Percentiles rank a stretch among this genome's conserved stretches.
Evolutionary conservation across 2,113 vertebrate genomes (phyloP).

Genomic region (Nannospalax galili): DNA sequence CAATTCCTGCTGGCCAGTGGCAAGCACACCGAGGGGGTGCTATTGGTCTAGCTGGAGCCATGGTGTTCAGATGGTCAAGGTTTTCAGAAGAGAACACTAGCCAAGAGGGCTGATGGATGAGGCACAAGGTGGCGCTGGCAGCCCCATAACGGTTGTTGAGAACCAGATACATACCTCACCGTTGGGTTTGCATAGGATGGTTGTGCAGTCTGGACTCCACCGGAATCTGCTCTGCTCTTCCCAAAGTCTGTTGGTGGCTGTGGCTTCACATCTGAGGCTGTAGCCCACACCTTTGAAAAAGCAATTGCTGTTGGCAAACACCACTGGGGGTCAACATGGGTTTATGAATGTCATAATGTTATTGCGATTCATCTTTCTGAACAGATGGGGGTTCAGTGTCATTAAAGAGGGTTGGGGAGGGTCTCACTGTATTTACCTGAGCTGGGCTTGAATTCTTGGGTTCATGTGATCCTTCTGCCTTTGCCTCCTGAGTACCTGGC

Average conservation of each 20-base stretch:
- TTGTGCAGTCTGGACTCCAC: constrained; percentile 70
- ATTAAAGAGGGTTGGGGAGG: neutral
- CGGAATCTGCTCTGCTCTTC: constrained; percentile 81
- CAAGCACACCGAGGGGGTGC: neutral
- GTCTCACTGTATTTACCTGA: neutral
- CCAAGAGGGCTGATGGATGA: neutral
- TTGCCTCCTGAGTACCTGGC: neutral
- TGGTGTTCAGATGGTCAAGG: neutral
- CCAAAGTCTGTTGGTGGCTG: constrained; percentile 80
- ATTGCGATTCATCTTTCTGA: neutral
- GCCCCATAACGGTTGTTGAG: neutral
- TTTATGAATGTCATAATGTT: neutral
- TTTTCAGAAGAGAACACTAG: neutral
- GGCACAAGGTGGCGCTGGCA: neutral
- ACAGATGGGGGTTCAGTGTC: neutral
- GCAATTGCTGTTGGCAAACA: neutral
- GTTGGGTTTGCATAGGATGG: constrained; percentile 76
- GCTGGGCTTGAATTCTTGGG: neutral
- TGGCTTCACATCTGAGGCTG: constrained; percentile 65
- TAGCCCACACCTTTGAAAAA: constrained; percentile 81
- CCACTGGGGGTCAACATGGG: neutral
- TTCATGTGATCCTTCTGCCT: neutral
- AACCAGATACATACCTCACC: constrained; percentile 74
- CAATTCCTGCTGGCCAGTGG: neutral
- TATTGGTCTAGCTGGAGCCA: neutral